Evolutionary conservation across 1,140 invertebrate species (phyloP).

Genomic region (Calephelis virginiensis): DNA sequence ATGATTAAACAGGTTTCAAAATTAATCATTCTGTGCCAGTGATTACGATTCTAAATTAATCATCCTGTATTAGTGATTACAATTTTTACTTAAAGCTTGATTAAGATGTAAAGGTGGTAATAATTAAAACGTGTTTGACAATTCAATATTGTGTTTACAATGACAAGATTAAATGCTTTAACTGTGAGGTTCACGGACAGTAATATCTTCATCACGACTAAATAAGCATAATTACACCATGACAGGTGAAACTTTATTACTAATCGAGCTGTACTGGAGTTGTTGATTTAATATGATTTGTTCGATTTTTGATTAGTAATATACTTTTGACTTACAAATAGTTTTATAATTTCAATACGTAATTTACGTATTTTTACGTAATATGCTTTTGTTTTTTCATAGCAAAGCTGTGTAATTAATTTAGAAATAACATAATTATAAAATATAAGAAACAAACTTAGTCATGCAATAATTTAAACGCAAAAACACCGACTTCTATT

Average conservation of each 20-base stretch:
- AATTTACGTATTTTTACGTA: no score
- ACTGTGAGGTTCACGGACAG: constrained; percentile 26
- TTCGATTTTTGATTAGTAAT: no score
- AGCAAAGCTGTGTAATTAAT: no score
- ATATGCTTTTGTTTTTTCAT: no score
- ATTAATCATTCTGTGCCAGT: no score
- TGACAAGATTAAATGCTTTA: constrained; percentile 19
- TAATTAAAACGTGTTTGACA: constrained; percentile 21
- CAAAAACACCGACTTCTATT: no score
- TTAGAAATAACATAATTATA: no score
- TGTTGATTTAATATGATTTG: background rate
- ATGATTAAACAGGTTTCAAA: background rate
- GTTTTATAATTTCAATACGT: no score
- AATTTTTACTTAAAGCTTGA: background rate
- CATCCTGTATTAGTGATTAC: no score
- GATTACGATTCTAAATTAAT: background rate
- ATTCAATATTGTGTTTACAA: constrained; percentile 21
- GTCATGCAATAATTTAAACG: no score
- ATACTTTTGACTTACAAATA: no score
- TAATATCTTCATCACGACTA: constrained; percentile 52
- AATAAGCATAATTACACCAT: constrained; percentile 34
- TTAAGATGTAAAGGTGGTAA: background rate
- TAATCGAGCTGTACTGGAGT: constrained; percentile 3
- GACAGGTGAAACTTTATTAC: constrained; percentile 29
- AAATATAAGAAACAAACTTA: no score